Conservation (phyloP, 2,888 invertebrate species). For the Drosophila nr. fundita region DNA sequence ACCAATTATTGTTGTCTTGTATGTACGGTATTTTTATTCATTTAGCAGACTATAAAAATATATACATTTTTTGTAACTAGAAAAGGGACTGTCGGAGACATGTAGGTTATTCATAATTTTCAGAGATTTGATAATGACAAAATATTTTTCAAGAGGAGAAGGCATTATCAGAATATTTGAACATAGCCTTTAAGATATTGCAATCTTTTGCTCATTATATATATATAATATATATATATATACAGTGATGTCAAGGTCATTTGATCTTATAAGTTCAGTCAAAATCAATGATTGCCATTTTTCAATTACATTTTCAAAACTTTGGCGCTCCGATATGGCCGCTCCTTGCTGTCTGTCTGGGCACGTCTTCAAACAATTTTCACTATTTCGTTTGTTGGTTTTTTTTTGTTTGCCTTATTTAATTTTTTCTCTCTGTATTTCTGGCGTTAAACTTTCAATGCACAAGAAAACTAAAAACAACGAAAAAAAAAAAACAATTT, state of each 20-base stretch:
- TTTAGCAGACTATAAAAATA: neutral
- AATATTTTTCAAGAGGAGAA: neutral
- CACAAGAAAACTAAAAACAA: conserved; percentile 42
- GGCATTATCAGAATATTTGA: neutral
- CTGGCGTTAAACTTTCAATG: conserved; percentile 45
- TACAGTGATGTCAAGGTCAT: conserved; percentile 45
- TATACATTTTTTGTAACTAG: neutral
- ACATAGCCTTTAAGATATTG: neutral
- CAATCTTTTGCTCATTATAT: conserved; percentile 1
- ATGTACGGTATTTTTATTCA: neutral
- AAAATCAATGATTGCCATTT: conserved; percentile 20
- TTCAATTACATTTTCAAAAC: conserved; percentile 65
- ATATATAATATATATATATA: too few species aligned
- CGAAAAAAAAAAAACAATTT: conserved; percentile 25
- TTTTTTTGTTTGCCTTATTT: conserved; percentile 3
- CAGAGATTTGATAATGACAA: neutral
- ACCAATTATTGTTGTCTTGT: conserved; percentile 22
- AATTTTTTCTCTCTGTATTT: neutral
- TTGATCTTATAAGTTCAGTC: neutral
- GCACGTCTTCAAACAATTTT: conserved; percentile 40
- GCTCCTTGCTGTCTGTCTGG: conserved; percentile 25
- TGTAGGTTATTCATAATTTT: neutral
- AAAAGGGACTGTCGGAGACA: neutral
- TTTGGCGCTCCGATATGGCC: conserved; percentile 28
- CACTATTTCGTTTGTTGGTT: conserved; percentile 38